Conservation (phyloP, 2,113 vertebrate species). For the Cololabis saira region DNA sequence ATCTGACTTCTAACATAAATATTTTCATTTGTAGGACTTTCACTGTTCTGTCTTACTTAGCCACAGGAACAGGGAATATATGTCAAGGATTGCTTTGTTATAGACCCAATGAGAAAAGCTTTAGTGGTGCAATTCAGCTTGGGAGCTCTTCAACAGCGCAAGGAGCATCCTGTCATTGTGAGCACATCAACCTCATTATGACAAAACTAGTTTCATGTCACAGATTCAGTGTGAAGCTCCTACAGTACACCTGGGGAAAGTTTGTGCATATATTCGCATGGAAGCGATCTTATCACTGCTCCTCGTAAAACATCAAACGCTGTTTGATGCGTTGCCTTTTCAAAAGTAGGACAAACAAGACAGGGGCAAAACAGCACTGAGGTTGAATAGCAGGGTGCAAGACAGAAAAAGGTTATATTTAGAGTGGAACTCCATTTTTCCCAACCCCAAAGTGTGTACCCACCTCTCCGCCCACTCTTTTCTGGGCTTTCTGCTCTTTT, state of each 20-base stretch:
- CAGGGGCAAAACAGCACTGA: slow-evolving; percentile 33
- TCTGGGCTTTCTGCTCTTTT: slow-evolving; percentile 58
- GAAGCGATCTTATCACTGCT: slow-evolving; percentile 60
- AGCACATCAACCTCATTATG: slow-evolving; percentile 69
- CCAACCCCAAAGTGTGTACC: slow-evolving; percentile 63
- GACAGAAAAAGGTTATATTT: slow-evolving; percentile 59
- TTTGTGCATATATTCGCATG: slow-evolving; percentile 26
- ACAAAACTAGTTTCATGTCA: slow-evolving; percentile 64
- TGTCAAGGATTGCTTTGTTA: neutral
- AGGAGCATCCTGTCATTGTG: slow-evolving; percentile 16
- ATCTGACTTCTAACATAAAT: neutral
- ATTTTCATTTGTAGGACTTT: no score
- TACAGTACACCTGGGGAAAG: slow-evolving; percentile 65
- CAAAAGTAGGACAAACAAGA: slow-evolving; percentile 66
- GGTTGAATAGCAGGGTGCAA: slow-evolving; percentile 11
- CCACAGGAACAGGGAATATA: neutral
- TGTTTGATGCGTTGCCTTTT: slow-evolving; percentile 54
- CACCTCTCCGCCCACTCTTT: slow-evolving; percentile 69
- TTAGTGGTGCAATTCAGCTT: neutral
- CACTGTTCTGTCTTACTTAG: no score
- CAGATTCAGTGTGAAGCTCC: slow-evolving; percentile 45
- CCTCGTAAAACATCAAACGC: slow-evolving; percentile 63
- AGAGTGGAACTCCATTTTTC: slow-evolving; percentile 75
- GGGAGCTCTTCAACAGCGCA: slow-evolving; percentile 7
- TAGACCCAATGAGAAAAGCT: neutral